Evolutionary conservation across 2,888 invertebrate species (phyloP).

Genomic region (Philonicus albiceps): DNA sequence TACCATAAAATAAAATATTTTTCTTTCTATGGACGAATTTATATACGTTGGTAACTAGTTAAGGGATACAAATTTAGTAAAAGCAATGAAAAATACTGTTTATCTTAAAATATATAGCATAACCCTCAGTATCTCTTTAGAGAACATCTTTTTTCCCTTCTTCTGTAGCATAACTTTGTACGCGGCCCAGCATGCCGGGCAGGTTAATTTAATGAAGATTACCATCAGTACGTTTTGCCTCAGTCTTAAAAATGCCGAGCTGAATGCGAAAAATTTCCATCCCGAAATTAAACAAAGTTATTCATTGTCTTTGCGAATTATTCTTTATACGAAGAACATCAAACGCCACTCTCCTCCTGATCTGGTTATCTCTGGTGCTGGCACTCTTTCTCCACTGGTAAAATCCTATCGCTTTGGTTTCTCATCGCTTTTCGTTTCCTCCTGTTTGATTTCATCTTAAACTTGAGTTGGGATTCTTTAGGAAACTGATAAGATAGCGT

Average conservation of each 20-base stretch:
- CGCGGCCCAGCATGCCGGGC: background rate
- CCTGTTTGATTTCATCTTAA: constrained; percentile 24
- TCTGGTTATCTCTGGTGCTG: background rate
- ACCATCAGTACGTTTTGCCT: background rate
- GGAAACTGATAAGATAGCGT: constrained; percentile 21
- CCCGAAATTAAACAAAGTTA: constrained; percentile 24
- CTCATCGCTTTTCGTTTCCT: background rate
- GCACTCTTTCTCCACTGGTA: background rate
- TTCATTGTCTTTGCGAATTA: constrained; percentile 32
- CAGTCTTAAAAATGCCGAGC: background rate
- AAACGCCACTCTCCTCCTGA: constrained; percentile 7
- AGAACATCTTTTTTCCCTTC: background rate
- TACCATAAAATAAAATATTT: too few relatives aligned
- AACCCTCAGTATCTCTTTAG: background rate
- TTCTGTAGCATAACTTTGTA: background rate
- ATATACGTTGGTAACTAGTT: too few relatives aligned
- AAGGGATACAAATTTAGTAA: background rate
- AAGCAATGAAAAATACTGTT: background rate
- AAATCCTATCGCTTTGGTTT: background rate
- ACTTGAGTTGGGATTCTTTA: constrained; percentile 14
- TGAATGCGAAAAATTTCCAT: constrained; percentile 10
- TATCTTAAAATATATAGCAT: background rate
- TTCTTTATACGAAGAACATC: constrained; percentile 10
- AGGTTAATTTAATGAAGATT: background rate
- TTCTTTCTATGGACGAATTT: background rate